Base-by-base conservation (phyloP, 2,888 invertebrate species). In the Ceriagrion tenellum region DNA sequence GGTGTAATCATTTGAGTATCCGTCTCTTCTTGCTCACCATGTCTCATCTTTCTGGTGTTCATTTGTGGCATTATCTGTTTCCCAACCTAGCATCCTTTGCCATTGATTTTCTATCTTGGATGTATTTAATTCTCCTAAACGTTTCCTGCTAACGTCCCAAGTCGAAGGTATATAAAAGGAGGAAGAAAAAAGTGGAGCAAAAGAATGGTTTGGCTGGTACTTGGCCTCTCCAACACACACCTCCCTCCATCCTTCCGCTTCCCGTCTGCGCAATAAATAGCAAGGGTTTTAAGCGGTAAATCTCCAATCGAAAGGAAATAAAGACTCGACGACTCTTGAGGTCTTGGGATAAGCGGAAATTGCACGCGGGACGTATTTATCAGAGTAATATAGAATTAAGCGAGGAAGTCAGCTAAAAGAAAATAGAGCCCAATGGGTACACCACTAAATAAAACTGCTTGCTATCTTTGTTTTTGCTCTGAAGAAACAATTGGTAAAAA, bases 261-360 rank as follows among this genome's bases (percentile, higher is more conserved):
- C 35, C 30, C 81, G 81, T 81, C 13, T 18, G 35, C 35, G 35
- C 81, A 81, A 81, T 81, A 81, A 81, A 81, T 81, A 81, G 81
- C 81, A 35, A 16, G 81, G 81, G 81, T 81, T 81, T 59, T 35
- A 81, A 81, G 81, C 81, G 81, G 81, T 81, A 81, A 81, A 26
- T 81, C 81, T 81, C 26, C 16, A 26, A 81, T 81, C 35, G 81
- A 81, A 81, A 35, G 81, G 81, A 35, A 81, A 81, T 81, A 81
- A 81, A 35, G 35, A 13, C 81, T 35, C 81, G 35, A 81, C 81
- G 81, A 81, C 12, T 81, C n/a, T 81, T 35, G 81, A 35, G 81
- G 81, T 81, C 81, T 59, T 47, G 81, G 81, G 81, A 30, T 81
- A 81, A 74, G 30, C 30, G 30, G n/a, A n/a, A 69, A 69, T 35